Base-by-base conservation (phyloP, 37 sponge, comb jelly and placozoan species). In the Haliclona indistincta region DNA sequence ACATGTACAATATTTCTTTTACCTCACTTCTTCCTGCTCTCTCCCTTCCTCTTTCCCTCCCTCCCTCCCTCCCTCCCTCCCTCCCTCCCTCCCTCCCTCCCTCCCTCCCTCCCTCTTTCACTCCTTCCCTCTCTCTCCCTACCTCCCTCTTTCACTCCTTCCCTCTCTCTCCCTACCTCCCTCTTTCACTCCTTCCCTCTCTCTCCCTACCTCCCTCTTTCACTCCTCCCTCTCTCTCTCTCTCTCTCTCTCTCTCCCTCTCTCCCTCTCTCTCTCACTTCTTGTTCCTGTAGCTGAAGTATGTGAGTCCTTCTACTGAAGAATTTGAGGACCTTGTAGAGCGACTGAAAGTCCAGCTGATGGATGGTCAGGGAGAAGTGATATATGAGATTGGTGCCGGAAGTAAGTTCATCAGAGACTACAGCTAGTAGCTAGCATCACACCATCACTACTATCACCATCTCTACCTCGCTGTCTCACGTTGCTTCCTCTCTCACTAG, bases 291-390 rank as follows among this genome's bases (percentile, higher is more conserved):
- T 51, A 91, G 92, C 60, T 72, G 35, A 63, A 77, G 52, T 83
- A 86, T 68, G 84, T 87, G 37, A 84, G 62, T 29, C 99, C 99
- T 0, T 77, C 68, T 37, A 86, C 76, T 15, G 94, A 89, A 60
- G 81, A 84, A 56, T 90, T 89, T 71, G 94, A 89, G 28, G 53
- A 54, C 44, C 78, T 98, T 15, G 62, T 68, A 56, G 80, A 64
- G 25, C 74, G 89, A 23, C 55, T 98, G 63, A 80, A 80, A 76
- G 64, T 42, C 30, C 75, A 81, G 53, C 32, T 98, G 62, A 74
- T 65, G 11, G 89, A 98, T 11, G 99, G 99, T 13, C 90, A 90
- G 30, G 99, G 99, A 32, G 99, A 98, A 54, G 72, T 86, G 37
- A 88, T 98, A 66, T 92, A 84, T 55, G 94, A 95, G 60, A 35